Base-by-base conservation (phyloP, 2,113 vertebrate species). In the Dasyornis broadbenti region DNA sequence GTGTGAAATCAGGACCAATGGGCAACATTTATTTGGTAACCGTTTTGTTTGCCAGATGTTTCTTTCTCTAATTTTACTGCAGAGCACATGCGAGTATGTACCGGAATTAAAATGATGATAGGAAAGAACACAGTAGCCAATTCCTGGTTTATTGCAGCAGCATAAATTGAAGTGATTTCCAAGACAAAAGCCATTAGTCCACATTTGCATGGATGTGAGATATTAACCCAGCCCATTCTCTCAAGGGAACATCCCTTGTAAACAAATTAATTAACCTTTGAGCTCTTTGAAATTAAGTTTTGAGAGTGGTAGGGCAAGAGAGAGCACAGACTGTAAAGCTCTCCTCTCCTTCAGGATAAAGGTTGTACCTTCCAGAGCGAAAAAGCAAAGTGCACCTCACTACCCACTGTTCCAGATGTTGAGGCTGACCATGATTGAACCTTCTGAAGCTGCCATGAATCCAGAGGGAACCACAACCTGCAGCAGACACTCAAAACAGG, bases 1-100 rank as follows among this genome's bases (percentile, higher is more conserved):
- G 90, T 72, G 72, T 78, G 88, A 81, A 96, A 94, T 78, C n/a
- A 57, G 53, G 83, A 92, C 88, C 86, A 97, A 83, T 24, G 83
- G 86, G 42, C 80, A 93, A 79, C 47, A 79, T 91, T 53, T 89
- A 49, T 83, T 93, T 54, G 57, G 82, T 73, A 88, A 77, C 52
- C 0, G 0, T n/a, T 89, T 91, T 83, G 63, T 93, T 95, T 96
- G 60, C 79, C 95, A 95, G 92, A 95, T 90, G 72, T 84, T 94
- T 90, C 57, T 94, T 82, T 89, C 66, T 78, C 69, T 96, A 76
- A 82, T 90, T 90, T 92, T 93, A 78, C 68, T 72, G 72, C 76
- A 64, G 11, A 95, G 20, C 44, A 68, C 60, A 93, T 22, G 18
- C 1, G 22, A 90, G 28, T 39, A 70, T 69, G 60, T 70, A 26